Conservation (phyloP, 2,797 vertebrate genomes). For the Danionella dracula region DNA sequence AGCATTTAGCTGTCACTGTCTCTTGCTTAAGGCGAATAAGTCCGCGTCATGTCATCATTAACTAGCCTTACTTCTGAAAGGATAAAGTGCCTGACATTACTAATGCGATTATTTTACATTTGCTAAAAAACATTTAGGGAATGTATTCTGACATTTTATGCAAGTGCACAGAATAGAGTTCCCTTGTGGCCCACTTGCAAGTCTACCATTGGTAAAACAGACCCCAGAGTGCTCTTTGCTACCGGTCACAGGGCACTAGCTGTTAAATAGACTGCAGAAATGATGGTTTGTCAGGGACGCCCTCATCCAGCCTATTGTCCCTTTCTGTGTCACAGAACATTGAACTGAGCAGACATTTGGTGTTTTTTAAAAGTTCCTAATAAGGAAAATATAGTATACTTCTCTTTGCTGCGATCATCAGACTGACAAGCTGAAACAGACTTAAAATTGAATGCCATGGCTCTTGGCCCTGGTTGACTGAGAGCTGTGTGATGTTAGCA, state of each 20-base stretch:
- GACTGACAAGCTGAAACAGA: not conserved
- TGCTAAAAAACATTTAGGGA: not conserved
- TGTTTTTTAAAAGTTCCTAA: not conserved
- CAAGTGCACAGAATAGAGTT: not conserved
- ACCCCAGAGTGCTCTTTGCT: slow-evolving; percentile 10
- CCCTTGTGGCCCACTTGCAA: slow-evolving; percentile 19
- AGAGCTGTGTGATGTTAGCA: slow-evolving; percentile 34
- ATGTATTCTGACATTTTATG: not conserved
- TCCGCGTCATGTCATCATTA: slow-evolving; percentile 9
- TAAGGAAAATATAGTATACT: not conserved
- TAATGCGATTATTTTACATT: not conserved
- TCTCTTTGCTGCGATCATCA: not conserved
- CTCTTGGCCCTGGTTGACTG: slow-evolving; percentile 48
- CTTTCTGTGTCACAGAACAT: not conserved
- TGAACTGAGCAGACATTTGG: not conserved
- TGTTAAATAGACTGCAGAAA: slow-evolving; percentile 32
- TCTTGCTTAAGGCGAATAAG: not conserved
- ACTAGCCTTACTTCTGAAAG: not conserved
- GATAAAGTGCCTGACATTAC: not conserved
- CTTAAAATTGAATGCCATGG: slow-evolving; percentile 58
- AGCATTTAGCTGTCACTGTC: not conserved
- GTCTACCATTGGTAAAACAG: not conserved
- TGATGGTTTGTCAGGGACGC: not conserved
- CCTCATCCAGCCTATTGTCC: not conserved
- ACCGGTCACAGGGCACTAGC: slow-evolving; percentile 21